Conservation (phyloP, 2,797 vertebrate genomes). For the Poeciliopsis paucimaculata region DNA sequence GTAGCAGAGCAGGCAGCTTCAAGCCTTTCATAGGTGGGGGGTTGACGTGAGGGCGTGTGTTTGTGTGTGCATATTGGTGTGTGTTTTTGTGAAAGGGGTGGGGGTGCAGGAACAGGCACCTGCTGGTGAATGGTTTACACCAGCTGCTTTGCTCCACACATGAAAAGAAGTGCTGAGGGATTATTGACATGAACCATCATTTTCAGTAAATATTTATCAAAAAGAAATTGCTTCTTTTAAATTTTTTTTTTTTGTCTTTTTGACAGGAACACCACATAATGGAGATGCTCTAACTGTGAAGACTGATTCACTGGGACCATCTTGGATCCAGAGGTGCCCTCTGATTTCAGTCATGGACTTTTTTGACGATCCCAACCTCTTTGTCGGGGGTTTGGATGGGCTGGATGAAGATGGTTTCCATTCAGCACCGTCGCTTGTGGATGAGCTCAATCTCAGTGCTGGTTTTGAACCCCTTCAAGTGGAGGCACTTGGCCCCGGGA, state of each 20-base stretch:
- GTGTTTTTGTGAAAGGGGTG: constrained; percentile 34
- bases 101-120: constrained; percentile 72
- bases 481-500: constrained; percentile 86
- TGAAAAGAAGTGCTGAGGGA: constrained; percentile 63
- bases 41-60: constrained; percentile 33
- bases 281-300: constrained; percentile 77
- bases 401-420: constrained; percentile 93
- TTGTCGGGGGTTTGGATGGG: constrained; percentile 91
- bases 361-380: constrained; percentile 95
- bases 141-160: constrained; percentile 73
- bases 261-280: constrained; percentile 77
- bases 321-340: constrained; percentile 76
- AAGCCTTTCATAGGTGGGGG: constrained; percentile 48
- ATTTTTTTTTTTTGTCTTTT: constrained; percentile 25
- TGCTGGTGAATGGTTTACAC: constrained; percentile 71
- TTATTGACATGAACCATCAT: constrained; percentile 59
- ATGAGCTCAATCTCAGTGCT: constrained; percentile 93
- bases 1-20: constrained; percentile 67
- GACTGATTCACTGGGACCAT: constrained; percentile 75
- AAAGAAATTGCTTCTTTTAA: background rate
- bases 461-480: constrained; percentile 95
- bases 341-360: constrained; percentile 95
- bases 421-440: constrained; percentile 91
- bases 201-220: constrained; percentile 6
- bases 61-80: constrained; percentile 28